Evolutionary conservation across 2,888 invertebrate genomes (phyloP), one percentile per base, ranked within the genome.

Genomic region (Ophion ellenae): DNA sequence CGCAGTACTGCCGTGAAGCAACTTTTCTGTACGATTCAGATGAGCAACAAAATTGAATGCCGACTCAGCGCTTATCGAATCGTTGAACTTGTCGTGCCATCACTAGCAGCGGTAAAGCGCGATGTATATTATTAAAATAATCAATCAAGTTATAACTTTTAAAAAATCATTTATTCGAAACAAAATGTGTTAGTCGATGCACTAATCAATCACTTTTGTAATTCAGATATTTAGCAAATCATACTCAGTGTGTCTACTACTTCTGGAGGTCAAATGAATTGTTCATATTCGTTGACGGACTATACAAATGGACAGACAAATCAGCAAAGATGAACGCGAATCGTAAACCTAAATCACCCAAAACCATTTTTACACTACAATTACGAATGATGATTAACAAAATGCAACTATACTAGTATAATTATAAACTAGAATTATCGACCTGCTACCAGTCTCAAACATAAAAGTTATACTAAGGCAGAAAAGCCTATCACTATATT

Each of bases 21-120:
- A 57, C 69, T 64, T 20, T 87, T 88, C 32, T 14, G 70, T 20
- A 84, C 77, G 6, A 88, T 89, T 7, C 83, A 85, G 32, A 63
- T 86, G 14, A 67, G 84, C 7, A 88, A 84, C 9, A 86, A 85
- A 32, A 78, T 91, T 10, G 86, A 89, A 28, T 88, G 88, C 45
- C 86, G 87, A 75, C 40, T 91, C 0, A 81, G 84, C 5, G 85
- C 79, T 7, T 83, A 85, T 64, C 64, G 84, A 61, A 85, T 75
- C 64, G 84, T 90, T 9, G 88, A 91, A 66, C 61, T 90, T 11
- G 87, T 89, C 17, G 45, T 91, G 47, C 86, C 90, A 24, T 89
- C 89, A 0, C 90, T 91, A 10, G 87, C 86, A 76, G 78, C 85
- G 86, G 91, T 91, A 86, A 75, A 75, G 24, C 2, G 10, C 53